Conservation (phyloP, 2,888 invertebrate genomes). For the Athripsodes cinereus region DNA sequence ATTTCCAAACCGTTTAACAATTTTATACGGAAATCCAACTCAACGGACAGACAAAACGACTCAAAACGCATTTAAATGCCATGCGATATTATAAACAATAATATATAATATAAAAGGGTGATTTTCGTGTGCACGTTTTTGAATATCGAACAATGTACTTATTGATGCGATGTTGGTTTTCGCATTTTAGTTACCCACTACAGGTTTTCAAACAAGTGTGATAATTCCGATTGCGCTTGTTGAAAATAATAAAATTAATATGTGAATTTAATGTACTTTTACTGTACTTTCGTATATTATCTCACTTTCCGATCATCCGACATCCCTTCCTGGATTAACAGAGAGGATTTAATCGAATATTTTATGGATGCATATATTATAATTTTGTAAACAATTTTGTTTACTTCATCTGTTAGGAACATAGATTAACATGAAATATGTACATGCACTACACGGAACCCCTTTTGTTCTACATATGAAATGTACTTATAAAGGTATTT, state of each 20-base stretch:
- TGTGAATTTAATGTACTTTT: neutral
- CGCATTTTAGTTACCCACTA: neutral
- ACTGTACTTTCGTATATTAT: neutral
- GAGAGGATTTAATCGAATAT: too few relatives aligned
- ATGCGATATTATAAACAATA: neutral
- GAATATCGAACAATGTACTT: neutral
- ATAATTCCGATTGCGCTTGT: neutral
- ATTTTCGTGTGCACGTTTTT: neutral
- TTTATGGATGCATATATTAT: too few relatives aligned
- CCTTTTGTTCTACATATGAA: too few relatives aligned
- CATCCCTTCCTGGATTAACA: neutral
- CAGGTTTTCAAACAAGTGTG: neutral
- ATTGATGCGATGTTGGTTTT: neutral
- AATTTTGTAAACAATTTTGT: too few relatives aligned
- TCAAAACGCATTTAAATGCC: constrained; percentile 2
- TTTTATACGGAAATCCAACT: constrained; percentile 13
- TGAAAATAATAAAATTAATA: neutral
- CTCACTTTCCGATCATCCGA: neutral
- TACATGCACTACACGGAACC: too few relatives aligned
- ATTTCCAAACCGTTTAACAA: constrained; percentile 26
- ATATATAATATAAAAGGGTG: neutral
- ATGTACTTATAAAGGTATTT: too few relatives aligned
- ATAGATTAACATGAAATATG: too few relatives aligned
- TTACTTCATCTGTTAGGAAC: too few relatives aligned
- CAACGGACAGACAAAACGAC: neutral